These are phyloP conservation scores for Dromaius novaehollandiae DNA, from an alignment of 2,113 vertebrate species.

Conservation along the genomic window DNA sequence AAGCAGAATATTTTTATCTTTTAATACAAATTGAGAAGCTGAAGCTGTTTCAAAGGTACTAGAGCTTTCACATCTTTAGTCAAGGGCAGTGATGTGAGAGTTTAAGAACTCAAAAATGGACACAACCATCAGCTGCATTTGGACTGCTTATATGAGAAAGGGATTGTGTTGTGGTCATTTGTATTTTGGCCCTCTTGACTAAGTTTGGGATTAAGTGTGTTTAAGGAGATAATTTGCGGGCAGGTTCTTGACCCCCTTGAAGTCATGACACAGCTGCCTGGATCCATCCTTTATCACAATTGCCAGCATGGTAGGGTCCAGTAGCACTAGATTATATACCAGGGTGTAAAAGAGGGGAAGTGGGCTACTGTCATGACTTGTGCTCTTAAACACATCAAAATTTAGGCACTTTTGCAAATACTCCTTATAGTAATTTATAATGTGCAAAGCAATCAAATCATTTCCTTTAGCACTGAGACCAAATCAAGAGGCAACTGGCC, in stretches of 20 bases:
- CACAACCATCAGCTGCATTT: not conserved
- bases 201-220: not conserved
- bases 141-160: not conserved
- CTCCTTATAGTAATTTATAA: not conserved
- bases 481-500: not conserved
- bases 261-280: not conserved
- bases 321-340: not conserved
- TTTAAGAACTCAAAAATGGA: not conserved
- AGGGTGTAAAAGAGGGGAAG: not conserved
- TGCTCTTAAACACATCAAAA: not conserved
- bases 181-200: not conserved
- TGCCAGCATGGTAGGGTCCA: not conserved
- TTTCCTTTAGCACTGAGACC: not conserved
- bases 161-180: not conserved
- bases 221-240: not conserved
- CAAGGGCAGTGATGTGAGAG: not conserved
- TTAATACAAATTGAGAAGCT: not conserved
- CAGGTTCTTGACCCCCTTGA: not conserved
- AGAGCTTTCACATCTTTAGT: not conserved
- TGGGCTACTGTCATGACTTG: not conserved
- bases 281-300: not conserved
- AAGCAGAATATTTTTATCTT: not conserved
- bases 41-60: conserved; percentile 2
- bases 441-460: not conserved
- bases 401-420: not conserved